phyloP scores from a whole-genome alignment of 2,797 vertebrate species.

The Urophycis tenuis region DNA sequence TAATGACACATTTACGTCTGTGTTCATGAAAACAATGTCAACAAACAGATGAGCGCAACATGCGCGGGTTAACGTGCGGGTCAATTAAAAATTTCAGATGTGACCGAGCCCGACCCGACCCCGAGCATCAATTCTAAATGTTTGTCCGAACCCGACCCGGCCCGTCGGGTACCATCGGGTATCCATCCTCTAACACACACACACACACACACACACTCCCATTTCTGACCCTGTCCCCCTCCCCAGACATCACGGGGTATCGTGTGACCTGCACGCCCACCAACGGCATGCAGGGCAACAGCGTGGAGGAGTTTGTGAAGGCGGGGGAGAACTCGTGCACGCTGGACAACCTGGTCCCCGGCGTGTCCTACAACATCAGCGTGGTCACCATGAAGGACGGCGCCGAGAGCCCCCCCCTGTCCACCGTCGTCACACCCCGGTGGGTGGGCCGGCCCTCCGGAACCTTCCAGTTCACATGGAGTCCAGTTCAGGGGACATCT shows the following conservation, averaged over 20 bases:
- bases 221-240: not conserved
- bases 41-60: too few relatives aligned
- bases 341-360: constrained; percentile 88
- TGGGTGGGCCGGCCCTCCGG: constrained; percentile 57
- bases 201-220: not conserved
- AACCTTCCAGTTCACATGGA: too few relatives aligned
- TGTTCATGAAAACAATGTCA: too few relatives aligned
- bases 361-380: constrained; percentile 92
- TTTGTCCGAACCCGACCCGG: too few relatives aligned
- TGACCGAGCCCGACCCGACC: too few relatives aligned
- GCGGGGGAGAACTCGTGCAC: constrained; percentile 82
- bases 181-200: too few relatives aligned
- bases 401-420: constrained; percentile 87
- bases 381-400: constrained; percentile 86
- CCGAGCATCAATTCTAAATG: too few relatives aligned
- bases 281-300: constrained; percentile 81
- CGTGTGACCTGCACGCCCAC: constrained; percentile 84
- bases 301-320: constrained; percentile 85
- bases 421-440: constrained; percentile 82
- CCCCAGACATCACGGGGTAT: constrained; percentile 88
- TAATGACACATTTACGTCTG: too few relatives aligned
- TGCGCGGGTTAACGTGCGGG: too few relatives aligned
- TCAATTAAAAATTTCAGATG: too few relatives aligned
- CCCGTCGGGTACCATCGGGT: too few relatives aligned
- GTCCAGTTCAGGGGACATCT: too few relatives aligned